Evolutionary conservation across 2,888 invertebrate species (phyloP), one percentile per base, ranked within the genome.

Genomic region (Papilio elwesi): DNA sequence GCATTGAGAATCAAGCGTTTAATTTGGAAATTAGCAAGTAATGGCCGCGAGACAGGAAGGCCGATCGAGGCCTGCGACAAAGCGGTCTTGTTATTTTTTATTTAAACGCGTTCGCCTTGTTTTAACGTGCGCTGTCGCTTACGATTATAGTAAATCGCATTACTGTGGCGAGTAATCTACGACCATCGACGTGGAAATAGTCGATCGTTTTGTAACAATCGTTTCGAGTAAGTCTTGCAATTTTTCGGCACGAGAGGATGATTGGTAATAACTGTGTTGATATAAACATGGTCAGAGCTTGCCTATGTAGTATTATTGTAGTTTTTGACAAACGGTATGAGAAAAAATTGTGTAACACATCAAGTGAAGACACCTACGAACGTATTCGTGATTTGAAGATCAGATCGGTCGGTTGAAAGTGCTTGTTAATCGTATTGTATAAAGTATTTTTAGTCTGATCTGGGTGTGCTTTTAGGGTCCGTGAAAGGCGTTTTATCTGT

Each of bases 1-100:
- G 91, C 93, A 93, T 93, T 93, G 93, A 93, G 87, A 91, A 88
- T 89, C 86, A 88, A 89, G 87, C 91, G 90, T 88, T 91, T 93
- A 92, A 93, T 81, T 93, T 92, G 92, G 91, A 92, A 93, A 93
- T 90, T 92, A 91, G 89, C 88, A 85, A 88, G 87, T 90, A 91
- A 88, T 86, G 85, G 84, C 85, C 82, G 82, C 88, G 84, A 83
- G 86, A 85, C 90, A 86, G 88, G 90, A 91, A 91, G 92, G 93
- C 92, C 92, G 89, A 62, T 48, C 85, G 84, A 78, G 82, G 87
- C 86, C 91, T 87, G 85, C 84, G 82, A 88, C 89, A 90, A 90
- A 86, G 86, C 80, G 77, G 78, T 82, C 79, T 85, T 86, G 87
- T 87, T 84, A 80, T 81, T 83, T 43, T 82, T 74, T 74, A 75